Base-by-base conservation (phyloP, 2,888 invertebrate species). In the Chironomus riparius region DNA sequence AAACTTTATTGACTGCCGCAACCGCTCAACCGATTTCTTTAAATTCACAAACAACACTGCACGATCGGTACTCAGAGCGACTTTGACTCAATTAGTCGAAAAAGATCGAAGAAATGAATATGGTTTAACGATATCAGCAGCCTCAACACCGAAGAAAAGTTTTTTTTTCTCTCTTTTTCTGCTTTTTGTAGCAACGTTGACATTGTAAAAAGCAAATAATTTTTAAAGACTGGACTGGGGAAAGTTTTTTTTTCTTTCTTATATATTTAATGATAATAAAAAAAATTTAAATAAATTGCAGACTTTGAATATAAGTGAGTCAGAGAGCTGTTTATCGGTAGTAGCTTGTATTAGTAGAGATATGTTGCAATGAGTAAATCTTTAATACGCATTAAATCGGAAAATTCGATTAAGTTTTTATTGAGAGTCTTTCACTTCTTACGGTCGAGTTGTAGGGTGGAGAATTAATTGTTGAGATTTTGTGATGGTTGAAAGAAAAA, bases 141-240 rank as follows among this genome's bases (percentile, higher is more conserved):
- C 56, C 7, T 47, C 22, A 65, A 65, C 47, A 74, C 47, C 15
- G 68, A 56, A 56, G n/a, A 56, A 74, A 74, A n/a, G n/a, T n/a
- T n/a, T 68, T 74, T 65, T 48, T 74, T 48, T 74, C 74, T 62
- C 74, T 68, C 68, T 68, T 6, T 15, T 28, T 68, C 15, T n/a
- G 12, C n/a, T n/a, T 6, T 18, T 18, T 28, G 47, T 28, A 22
- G 22, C 4, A n/a, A 22, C 68, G 65, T 12, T 47, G 74, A 61
- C 62, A 47, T 50, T 56, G 72, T 12, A 73, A 71, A 65, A 68
- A 74, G 68, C 74, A 74, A 74, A 74, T 48, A 68, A 28, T 47
- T 72, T 56, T 24, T 21, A 74, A 68, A 65, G 47, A 38, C 61
- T 47, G 72, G 47, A 65, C 68, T 68, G 74, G 74, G 74, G 74